Conservation (phyloP, 2,113 vertebrate genomes). For the Amblyopsis rosae region DNA sequence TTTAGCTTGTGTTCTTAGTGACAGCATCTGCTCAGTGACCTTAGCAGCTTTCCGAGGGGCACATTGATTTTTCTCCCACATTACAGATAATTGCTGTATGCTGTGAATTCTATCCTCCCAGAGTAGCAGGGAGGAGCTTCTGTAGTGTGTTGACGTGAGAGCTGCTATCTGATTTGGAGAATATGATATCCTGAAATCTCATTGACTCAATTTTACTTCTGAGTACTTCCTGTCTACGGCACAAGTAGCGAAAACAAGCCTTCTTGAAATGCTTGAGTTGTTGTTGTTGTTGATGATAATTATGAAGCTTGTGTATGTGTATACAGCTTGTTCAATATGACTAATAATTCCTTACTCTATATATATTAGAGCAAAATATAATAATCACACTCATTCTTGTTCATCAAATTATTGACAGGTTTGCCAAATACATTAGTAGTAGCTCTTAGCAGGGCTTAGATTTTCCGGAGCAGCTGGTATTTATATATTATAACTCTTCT, state of each 20-base stretch:
- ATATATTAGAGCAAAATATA: slow-evolving; percentile 19
- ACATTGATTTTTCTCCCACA: slow-evolving; percentile 85
- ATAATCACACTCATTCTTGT: slow-evolving; percentile 29
- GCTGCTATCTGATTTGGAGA: slow-evolving; percentile 67
- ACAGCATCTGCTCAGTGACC: slow-evolving; percentile 72
- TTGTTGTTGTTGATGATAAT: not conserved
- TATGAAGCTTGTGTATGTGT: not conserved
- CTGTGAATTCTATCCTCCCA: slow-evolving; percentile 86
- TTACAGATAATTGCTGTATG: slow-evolving; percentile 89
- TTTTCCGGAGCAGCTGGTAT: slow-evolving; percentile 31
- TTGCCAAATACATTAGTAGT: slow-evolving; percentile 46
- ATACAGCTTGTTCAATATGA: slow-evolving; percentile 34
- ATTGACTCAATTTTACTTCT: slow-evolving; percentile 62
- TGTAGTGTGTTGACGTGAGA: slow-evolving; percentile 64
- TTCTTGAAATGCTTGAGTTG: not conserved
- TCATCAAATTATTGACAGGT: slow-evolving; percentile 27
- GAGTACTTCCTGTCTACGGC: slow-evolving; percentile 54
- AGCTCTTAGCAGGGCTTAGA: slow-evolving; percentile 24
- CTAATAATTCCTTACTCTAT: slow-evolving; percentile 42
- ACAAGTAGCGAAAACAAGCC: slow-evolving; percentile 32
- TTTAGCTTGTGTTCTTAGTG: slow-evolving; percentile 52
- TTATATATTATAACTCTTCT: slow-evolving; percentile 50
- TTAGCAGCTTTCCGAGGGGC: slow-evolving; percentile 77
- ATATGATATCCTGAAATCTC: slow-evolving; percentile 65
- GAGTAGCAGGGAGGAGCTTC: slow-evolving; percentile 68